Evolutionary conservation across 2,797 vertebrate species (phyloP).

Genomic region (Hemibagrus guttatus): DNA sequence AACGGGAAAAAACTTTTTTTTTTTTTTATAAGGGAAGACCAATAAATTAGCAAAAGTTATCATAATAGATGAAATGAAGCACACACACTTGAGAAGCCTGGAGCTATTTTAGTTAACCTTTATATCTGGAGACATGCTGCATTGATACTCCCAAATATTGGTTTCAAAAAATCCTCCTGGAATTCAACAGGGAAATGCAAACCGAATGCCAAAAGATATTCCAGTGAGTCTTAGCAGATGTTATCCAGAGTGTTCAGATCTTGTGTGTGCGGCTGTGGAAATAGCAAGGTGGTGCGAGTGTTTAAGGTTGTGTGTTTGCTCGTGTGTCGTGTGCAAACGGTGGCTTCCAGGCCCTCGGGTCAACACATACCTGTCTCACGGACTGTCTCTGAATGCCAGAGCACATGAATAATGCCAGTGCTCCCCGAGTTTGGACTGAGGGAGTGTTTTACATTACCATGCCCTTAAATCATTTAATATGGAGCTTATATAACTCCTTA

Average conservation of each 20-base stretch:
- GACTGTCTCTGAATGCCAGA: conserved; percentile 29
- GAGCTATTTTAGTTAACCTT: background rate
- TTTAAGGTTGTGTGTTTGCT: conserved; percentile 39
- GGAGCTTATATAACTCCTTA: background rate
- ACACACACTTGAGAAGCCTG: background rate
- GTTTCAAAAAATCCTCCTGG: background rate
- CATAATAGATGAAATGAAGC: background rate
- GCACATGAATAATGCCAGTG: conserved; percentile 33
- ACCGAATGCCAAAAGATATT: conserved; percentile 2
- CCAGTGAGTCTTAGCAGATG: conserved; percentile 20
- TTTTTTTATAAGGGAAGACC: background rate
- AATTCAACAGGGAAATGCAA: conserved; percentile 8
- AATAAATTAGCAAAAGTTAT: background rate
- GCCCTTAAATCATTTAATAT: background rate
- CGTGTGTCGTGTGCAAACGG: conserved; percentile 6
- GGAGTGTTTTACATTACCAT: background rate
- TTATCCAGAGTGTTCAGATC: conserved; percentile 8
- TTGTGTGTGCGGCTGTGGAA: conserved; percentile 18
- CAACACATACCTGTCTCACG: conserved; percentile 36
- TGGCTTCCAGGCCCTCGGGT: conserved; percentile 29
- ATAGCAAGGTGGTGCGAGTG: conserved; percentile 29
- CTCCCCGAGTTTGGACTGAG: background rate
- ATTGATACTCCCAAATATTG: background rate
- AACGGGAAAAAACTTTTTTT: too few species aligned
- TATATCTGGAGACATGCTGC: background rate